These are phyloP conservation scores for Bombus cullumanus DNA, from an alignment of 1,140 invertebrate species.

Conservation along the genomic window DNA sequence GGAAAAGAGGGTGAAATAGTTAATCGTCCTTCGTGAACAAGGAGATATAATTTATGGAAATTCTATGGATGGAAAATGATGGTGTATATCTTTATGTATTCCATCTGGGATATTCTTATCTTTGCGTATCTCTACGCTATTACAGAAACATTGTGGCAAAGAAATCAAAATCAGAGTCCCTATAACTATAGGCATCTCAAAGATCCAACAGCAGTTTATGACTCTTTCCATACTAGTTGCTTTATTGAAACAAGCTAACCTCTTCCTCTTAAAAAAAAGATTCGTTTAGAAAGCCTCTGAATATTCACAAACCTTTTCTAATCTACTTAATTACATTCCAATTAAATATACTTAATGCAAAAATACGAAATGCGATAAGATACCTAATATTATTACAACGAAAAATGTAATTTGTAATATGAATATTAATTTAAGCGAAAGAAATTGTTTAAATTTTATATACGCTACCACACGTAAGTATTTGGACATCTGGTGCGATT, in stretches of 20 bases:
- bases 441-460: too few relatives aligned
- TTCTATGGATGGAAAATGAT: slow-evolving; percentile 52
- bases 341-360: too few relatives aligned
- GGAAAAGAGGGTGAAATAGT: slow-evolving; percentile 26
- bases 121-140: too few relatives aligned
- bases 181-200: neutral
- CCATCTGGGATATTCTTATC: too few relatives aligned
- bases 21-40: slow-evolving; percentile 55
- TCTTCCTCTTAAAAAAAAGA: neutral
- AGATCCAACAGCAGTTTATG: neutral
- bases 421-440: too few relatives aligned
- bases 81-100: neutral
- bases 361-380: too few relatives aligned
- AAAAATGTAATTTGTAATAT: too few relatives aligned
- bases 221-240: neutral
- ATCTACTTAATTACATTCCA: neutral
- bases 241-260: neutral
- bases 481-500: too few relatives aligned
- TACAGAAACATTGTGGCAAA: neutral
- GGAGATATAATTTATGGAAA: slow-evolving; percentile 59
- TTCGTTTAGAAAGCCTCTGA: neutral
- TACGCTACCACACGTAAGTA: too few relatives aligned
- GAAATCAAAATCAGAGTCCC: neutral
- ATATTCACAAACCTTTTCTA: neutral
- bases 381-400: too few relatives aligned